These are phyloP conservation scores for Pao palembangensis DNA, from an alignment of 2,113 vertebrate species.

Conservation along the genomic window DNA sequence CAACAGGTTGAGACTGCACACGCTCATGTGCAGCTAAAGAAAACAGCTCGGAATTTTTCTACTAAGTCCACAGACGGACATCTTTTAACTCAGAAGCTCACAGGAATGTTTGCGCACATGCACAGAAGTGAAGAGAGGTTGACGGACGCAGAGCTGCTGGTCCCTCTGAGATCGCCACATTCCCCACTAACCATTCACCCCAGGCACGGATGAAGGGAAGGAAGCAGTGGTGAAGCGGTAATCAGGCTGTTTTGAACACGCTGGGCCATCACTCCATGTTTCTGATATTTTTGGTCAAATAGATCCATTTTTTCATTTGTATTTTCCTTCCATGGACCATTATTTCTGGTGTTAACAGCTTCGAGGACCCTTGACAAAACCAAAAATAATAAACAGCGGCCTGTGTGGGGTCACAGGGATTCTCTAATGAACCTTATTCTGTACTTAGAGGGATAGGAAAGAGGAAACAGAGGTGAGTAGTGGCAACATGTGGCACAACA, in stretches of 20 bases:
- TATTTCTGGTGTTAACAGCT: too few species aligned
- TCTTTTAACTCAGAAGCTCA: conserved; percentile 29
- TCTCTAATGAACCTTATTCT: not conserved
- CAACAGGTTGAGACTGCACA: conserved; percentile 36
- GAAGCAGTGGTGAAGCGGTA: conserved; percentile 20
- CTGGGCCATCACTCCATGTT: not conserved
- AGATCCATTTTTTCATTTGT: not conserved
- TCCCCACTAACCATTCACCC: conserved; percentile 56
- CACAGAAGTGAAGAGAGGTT: conserved; percentile 33
- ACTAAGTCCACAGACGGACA: conserved; percentile 24
- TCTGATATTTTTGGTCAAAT: not conserved
- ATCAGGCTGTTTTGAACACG: conserved; percentile 8
- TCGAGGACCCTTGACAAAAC: not conserved
- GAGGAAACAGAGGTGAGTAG: not conserved
- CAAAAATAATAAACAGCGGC: not conserved
- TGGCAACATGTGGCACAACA: conserved; percentile 5
- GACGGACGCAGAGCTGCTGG: conserved; percentile 49
- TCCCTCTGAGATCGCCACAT: conserved; percentile 48
- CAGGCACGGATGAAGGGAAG: conserved; percentile 51
- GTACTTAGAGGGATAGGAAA: conserved; percentile 1
- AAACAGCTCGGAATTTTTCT: conserved; percentile 9
- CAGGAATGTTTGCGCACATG: conserved; percentile 23
- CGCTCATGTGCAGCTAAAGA: conserved; percentile 2
- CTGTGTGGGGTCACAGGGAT: not conserved
- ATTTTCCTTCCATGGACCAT: not conserved